Conservation (phyloP, 2,113 vertebrate genomes). For the Lichenostomus cassidix region DNA sequence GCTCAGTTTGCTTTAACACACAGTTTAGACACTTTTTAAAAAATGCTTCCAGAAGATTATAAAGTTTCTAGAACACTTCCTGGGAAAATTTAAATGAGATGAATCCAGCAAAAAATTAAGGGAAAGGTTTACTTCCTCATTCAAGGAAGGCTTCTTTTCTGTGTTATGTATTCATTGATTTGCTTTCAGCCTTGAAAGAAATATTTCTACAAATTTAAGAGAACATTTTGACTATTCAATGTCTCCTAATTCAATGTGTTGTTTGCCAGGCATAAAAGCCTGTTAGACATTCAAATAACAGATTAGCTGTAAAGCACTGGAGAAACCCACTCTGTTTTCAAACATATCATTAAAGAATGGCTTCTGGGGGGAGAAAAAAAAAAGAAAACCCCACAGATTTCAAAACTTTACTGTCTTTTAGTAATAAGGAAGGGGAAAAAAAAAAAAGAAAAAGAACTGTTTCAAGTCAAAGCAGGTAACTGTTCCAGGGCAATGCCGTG, state of each 20-base stretch:
- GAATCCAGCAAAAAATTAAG: neutral
- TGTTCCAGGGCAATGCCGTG: neutral
- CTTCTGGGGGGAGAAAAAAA: neutral
- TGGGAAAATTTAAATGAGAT: neutral
- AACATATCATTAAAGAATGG: neutral
- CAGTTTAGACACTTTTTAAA: neutral
- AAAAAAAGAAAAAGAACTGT: neutral
- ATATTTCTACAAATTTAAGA: neutral
- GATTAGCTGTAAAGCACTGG: neutral
- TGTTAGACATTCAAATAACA: neutral
- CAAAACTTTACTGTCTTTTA: neutral
- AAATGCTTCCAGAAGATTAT: neutral
- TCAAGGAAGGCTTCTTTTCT: neutral
- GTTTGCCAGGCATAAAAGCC: neutral
- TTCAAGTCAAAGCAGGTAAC: constrained; percentile 1
- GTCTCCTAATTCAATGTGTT: neutral
- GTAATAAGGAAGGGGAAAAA: neutral
- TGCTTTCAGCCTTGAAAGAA: neutral
- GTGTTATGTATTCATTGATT: neutral
- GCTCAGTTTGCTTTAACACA: neutral
- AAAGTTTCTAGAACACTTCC: neutral
- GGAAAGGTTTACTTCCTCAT: neutral
- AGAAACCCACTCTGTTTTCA: neutral
- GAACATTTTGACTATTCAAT: neutral
- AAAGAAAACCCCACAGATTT: neutral